Conservation (phyloP, 2,888 invertebrate species). For the Drosophila ustulata region DNA sequence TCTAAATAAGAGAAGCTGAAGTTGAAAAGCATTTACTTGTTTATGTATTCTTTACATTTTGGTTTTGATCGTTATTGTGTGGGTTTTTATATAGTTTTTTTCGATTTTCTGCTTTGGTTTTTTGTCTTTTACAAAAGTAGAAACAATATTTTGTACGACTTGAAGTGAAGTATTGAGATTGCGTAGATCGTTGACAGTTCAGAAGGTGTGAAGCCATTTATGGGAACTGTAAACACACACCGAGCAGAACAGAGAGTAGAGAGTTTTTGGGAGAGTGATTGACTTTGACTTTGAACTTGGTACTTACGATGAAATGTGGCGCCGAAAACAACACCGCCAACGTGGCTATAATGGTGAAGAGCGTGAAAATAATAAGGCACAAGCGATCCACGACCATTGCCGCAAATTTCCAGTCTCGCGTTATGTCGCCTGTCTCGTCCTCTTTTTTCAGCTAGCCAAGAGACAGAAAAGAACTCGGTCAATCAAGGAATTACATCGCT, state of each 20-base stretch:
- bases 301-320: slow-evolving; percentile 95
- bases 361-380: slow-evolving; percentile 99
- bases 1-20: slow-evolving; percentile 13
- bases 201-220: slow-evolving; percentile 57
- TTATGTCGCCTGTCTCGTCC: slow-evolving; percentile 96
- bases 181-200: slow-evolving; percentile 32
- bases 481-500: background rate
- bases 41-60: slow-evolving; percentile 51
- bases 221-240: slow-evolving; percentile 72
- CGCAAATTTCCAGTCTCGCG: slow-evolving; percentile 99
- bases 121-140: slow-evolving; percentile 60
- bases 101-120: slow-evolving; percentile 8
- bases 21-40: slow-evolving; percentile 56
- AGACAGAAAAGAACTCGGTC: background rate
- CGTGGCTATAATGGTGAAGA: slow-evolving; percentile 98
- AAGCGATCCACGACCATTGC: slow-evolving; percentile 99
- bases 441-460: slow-evolving; percentile 91
- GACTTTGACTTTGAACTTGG: background rate
- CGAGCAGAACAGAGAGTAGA: background rate
- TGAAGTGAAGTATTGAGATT: slow-evolving; percentile 40
- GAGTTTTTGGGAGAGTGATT: background rate
- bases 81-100: slow-evolving; percentile 4
- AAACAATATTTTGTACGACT: slow-evolving; percentile 66
- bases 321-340: slow-evolving; percentile 98
- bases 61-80: slow-evolving; percentile 16